These are phyloP conservation scores for Podocnemis expansa DNA, from an alignment of 2,113 vertebrate species.

Conservation along the genomic window DNA sequence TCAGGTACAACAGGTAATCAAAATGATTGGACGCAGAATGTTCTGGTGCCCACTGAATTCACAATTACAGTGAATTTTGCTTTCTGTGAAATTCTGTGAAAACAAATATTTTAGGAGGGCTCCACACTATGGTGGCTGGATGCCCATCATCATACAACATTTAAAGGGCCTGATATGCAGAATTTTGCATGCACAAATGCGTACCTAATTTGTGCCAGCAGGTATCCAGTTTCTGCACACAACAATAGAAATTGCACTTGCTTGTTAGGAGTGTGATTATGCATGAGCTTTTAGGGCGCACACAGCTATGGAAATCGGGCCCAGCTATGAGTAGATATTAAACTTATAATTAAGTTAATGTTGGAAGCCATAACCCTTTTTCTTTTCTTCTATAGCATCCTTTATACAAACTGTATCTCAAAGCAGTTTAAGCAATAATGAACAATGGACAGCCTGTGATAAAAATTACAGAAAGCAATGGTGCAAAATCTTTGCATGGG, in stretches of 20 bases:
- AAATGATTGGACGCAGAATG: not conserved
- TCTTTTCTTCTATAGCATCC: not conserved
- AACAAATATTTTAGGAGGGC: not conserved
- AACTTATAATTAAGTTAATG: not conserved
- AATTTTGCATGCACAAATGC: not conserved
- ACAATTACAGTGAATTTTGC: not conserved
- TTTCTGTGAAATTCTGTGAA: not conserved
- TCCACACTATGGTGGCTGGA: not conserved
- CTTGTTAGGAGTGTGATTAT: not conserved
- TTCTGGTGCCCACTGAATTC: not conserved
- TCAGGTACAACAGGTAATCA: not conserved
- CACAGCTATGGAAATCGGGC: not conserved
- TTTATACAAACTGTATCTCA: not conserved
- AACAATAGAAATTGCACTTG: not conserved
- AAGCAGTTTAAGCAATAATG: not conserved
- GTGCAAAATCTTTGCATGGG: not conserved
- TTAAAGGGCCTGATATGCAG: not conserved
- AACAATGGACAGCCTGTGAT: not conserved
- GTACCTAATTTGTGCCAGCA: not conserved
- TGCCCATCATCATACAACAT: not conserved
- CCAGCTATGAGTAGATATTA: not conserved
- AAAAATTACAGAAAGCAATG: not conserved
- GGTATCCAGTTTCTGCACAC: not conserved
- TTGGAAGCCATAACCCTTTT: not conserved
- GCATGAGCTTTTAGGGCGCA: not conserved